These are phyloP conservation scores for Pinctada fucata DNA, from an alignment of 2,888 invertebrate species.

Conservation along the genomic window DNA sequence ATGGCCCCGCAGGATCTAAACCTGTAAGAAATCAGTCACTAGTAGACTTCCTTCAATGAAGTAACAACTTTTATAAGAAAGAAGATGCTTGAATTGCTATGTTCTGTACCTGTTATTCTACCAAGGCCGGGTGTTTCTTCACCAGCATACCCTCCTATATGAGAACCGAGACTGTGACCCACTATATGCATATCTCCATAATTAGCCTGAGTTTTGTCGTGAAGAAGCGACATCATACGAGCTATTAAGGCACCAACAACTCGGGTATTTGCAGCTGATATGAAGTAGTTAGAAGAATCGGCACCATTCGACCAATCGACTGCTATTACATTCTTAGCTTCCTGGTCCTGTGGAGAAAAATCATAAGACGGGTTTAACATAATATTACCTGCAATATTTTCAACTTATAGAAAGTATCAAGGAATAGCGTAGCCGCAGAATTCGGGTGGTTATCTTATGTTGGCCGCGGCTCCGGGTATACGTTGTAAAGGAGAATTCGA, in stretches of 20 bases:
- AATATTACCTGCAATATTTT: no score
- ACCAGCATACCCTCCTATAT: constrained; percentile 92
- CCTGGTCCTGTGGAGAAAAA: constrained; percentile 33
- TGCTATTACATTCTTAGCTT: constrained; percentile 52
- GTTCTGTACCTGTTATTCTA: constrained; percentile 63
- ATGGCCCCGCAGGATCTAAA: constrained; percentile 92
- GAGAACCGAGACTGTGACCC: constrained; percentile 92
- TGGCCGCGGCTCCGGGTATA: no score
- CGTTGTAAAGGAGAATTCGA: no score
- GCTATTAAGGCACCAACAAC: constrained; percentile 72
- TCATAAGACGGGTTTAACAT: background rate
- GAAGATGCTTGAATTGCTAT: background rate
- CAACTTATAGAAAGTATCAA: no score
- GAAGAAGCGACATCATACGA: constrained; percentile 57
- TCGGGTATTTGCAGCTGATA: constrained; percentile 72
- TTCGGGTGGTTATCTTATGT: no score
- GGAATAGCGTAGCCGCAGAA: no score
- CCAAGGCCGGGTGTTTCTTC: constrained; percentile 76
- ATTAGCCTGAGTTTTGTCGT: constrained; percentile 31
- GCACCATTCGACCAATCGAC: constrained; percentile 59
- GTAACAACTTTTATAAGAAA: no score
- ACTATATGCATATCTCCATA: constrained; percentile 85
- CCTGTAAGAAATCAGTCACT: constrained; percentile 77
- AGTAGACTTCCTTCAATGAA: background rate
- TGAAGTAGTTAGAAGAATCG: constrained; percentile 61